phyloP scores from a whole-genome alignment of 2,888 invertebrate genomes.

The Hemithea aestivaria region DNA sequence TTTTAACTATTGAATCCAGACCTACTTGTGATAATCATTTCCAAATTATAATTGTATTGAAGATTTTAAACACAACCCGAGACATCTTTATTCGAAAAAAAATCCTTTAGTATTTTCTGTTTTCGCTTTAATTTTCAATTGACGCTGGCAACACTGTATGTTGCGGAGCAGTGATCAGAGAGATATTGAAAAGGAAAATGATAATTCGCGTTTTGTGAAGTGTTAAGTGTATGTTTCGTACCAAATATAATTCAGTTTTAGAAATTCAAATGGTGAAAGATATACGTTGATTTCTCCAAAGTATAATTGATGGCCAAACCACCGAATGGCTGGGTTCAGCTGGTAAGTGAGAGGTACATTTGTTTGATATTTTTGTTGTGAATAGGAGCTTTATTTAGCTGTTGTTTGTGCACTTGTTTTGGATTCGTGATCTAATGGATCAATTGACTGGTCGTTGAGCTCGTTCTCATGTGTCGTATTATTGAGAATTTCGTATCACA shows the following conservation, averaged over 20 bases:
- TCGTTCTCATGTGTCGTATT: conserved; percentile 25
- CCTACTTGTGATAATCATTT: no score
- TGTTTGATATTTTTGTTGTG: conserved; percentile 37
- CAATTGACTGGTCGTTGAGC: conserved; percentile 46
- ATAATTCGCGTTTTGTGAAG: conserved; percentile 32
- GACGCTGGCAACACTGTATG: no score
- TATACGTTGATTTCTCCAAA: conserved; percentile 45
- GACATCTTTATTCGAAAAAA: no score
- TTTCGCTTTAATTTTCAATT: no score
- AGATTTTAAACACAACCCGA: no score
- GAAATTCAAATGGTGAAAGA: conserved; percentile 43
- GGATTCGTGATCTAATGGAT: conserved; percentile 51
- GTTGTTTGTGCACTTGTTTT: conserved; percentile 53
- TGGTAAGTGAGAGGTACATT: conserved; percentile 55
- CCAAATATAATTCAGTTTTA: conserved; percentile 14
- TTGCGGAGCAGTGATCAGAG: not conserved
- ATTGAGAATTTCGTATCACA: conserved; percentile 4
- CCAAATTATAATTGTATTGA: no score
- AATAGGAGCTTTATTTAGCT: conserved; percentile 47
- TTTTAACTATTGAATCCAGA: no score
- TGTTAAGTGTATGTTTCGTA: conserved; percentile 33
- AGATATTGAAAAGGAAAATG: conserved; percentile 35
- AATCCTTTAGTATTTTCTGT: no score
- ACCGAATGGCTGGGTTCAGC: conserved; percentile 80
- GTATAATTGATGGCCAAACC: conserved; percentile 71